These are phyloP conservation scores for Aphis gossypii DNA, from an alignment of 1,140 invertebrate species.

Conservation along the genomic window DNA sequence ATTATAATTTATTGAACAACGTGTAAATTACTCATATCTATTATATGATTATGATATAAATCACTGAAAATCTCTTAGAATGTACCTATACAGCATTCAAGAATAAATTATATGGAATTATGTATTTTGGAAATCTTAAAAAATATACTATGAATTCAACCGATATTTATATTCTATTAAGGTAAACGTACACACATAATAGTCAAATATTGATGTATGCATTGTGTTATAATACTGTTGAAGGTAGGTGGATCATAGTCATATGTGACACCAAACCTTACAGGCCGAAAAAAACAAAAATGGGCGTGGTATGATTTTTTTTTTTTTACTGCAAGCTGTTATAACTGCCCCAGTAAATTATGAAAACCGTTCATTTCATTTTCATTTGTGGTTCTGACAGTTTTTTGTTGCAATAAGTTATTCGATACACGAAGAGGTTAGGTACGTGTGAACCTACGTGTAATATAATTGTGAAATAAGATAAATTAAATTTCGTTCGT, in stretches of 20 bases:
- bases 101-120: background rate
- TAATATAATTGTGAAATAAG: background rate
- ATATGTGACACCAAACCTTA: background rate
- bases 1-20: background rate
- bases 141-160: background rate
- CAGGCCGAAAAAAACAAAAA: conserved; percentile 33
- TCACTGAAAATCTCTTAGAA: background rate
- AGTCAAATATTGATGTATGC: background rate
- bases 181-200: background rate
- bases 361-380: conserved; percentile 46
- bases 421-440: background rate
- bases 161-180: background rate
- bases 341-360: conserved; percentile 42
- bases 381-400: conserved; percentile 28
- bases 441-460: background rate
- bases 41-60: background rate
- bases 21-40: background rate
- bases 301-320: conserved; percentile 46
- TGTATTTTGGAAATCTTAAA: background rate
- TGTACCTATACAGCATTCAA: background rate
- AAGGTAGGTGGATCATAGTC: conserved; percentile 12
- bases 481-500: background rate
- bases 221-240: background rate
- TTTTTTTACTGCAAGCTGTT: conserved; percentile 39
- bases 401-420: conserved; percentile 9